A percentile compares a stretch with the other conserved stretches of the same genome.
phyloP scores from a whole-genome alignment of 2,113 vertebrate species.

The Limnothrissa miodon region DNA sequence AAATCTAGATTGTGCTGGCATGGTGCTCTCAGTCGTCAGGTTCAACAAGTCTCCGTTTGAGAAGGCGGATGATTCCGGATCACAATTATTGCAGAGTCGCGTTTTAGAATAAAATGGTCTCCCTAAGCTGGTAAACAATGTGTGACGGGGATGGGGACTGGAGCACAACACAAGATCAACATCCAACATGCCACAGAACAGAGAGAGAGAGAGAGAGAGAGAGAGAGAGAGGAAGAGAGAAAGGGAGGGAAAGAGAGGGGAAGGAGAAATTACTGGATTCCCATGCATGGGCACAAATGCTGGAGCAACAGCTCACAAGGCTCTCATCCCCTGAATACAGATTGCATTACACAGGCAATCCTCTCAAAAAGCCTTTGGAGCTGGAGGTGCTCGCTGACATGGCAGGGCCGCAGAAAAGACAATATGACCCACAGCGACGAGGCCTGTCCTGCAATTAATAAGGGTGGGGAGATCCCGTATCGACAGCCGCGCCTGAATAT shows the following conservation, averaged over 20 bases:
- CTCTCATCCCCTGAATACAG: slow-evolving; percentile 69
- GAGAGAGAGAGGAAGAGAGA: not conserved
- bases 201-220: slow-evolving; percentile 11
- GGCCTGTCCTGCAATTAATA: slow-evolving; percentile 42
- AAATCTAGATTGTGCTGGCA: slow-evolving; percentile 52
- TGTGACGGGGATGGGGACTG: not conserved
- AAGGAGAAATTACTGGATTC: slow-evolving; percentile 9
- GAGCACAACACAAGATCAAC: not conserved
- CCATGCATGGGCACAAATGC: slow-evolving; percentile 56
- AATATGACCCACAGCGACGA: slow-evolving; percentile 31
- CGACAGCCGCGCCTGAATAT: slow-evolving; percentile 29
- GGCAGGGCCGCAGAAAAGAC: slow-evolving; percentile 47
- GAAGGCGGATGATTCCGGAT: not conserved
- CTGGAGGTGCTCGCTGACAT: slow-evolving; percentile 51
- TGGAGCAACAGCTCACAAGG: slow-evolving; percentile 35
- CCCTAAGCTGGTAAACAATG: not conserved
- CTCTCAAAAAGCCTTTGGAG: slow-evolving; percentile 57
- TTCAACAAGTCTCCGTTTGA: slow-evolving; percentile 22
- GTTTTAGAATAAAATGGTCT: not conserved
- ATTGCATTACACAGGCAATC: slow-evolving; percentile 65
- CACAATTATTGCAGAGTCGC: slow-evolving; percentile 13
- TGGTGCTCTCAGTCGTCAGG: slow-evolving; percentile 39
- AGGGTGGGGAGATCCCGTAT: slow-evolving; percentile 37
- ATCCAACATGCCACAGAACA: not conserved
- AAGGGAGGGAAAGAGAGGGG: not conserved